Evolutionary conservation across 2,888 invertebrate species (phyloP), one percentile per base, ranked within the genome.

Genomic region (Crossocerus cetratus): DNA sequence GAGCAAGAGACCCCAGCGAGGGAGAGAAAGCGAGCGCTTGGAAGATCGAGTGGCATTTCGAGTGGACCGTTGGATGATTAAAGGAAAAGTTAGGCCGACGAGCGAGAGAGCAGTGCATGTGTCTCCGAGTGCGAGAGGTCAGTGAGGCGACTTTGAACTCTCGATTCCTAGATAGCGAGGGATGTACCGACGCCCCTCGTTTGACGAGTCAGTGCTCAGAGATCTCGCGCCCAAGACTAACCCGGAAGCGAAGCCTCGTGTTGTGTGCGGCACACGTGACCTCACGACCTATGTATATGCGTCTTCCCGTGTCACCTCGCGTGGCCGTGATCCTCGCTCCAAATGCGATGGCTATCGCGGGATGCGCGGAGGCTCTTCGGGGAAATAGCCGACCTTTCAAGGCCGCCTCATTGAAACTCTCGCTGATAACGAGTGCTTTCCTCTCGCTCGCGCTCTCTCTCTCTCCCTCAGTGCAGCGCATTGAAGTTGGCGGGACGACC

Each of bases 141-240:
- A 49, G n/a, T n/a, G 3, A 49, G 64, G 78, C 72, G 76, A 77
- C 81, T 80, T 80, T 80, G 80, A 80, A 78, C 60, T 68, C 68
- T 75, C 32, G 32, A 11, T 11, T 32, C 8, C 32, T 32, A 32
- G 32, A 32, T 32, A 32, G 32, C 32, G 32, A 32, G 32, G 11
- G 32, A 32, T 8, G 32, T 73, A 63, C 69, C 73, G 65, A 76
- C 74, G 69, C 75, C 73, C 75, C 81, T 80, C 78, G 80, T 80
- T 80, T 80, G 64, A 80, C 80, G 78, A 81, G 75, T 73, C 76
- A 67, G 72, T 72, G 80, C 76, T 74, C 76, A 76, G 75, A 76
- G 76, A 70, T 66, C 5, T 49, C 13, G 60, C 54, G 55, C n/a
- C 18, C 23, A 32, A 8, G 65, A 32, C 44, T 65, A 65, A 63